These are phyloP conservation scores for Zelostemma sp. DNA, from an alignment of 1,140 invertebrate genomes.

Conservation along the genomic window DNA sequence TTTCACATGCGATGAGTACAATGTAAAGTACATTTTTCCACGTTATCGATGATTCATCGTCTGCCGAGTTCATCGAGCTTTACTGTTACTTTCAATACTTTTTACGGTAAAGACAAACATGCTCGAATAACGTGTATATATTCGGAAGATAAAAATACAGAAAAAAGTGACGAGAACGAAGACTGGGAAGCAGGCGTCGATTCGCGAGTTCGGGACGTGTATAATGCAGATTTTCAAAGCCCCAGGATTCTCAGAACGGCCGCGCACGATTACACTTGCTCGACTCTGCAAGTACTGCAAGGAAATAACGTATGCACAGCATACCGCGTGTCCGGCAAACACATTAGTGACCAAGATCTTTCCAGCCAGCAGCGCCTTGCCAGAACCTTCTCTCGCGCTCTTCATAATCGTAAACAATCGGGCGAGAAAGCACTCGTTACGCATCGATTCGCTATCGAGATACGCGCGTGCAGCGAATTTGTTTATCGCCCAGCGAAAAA, in stretches of 20 bases:
- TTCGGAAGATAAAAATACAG: too few species aligned
- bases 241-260: slow-evolving; percentile 27
- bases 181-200: slow-evolving; percentile 25
- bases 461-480: slow-evolving; percentile 4
- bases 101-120: too few species aligned
- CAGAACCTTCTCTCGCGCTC: slow-evolving; percentile 12
- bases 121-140: too few species aligned
- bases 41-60: too few species aligned
- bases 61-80: too few species aligned
- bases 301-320: slow-evolving; percentile 37
- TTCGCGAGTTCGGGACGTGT: slow-evolving; percentile 27
- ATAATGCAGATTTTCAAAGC: slow-evolving; percentile 29
- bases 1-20: too few species aligned
- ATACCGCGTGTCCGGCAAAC: slow-evolving; percentile 29
- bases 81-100: too few species aligned
- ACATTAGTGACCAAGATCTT: slow-evolving; percentile 45
- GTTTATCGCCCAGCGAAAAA: neutral
- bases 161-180: too few species aligned
- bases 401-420: slow-evolving; percentile 38
- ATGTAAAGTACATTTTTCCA: too few species aligned
- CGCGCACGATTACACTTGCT: slow-evolving; percentile 25
- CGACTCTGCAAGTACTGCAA: slow-evolving; percentile 15
- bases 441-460: slow-evolving; percentile 19
- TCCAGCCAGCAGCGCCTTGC: slow-evolving; percentile 38
- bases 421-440: slow-evolving; percentile 18